Percentiles rank a stretch among this genome's conserved stretches.
phyloP scores from a whole-genome alignment of 2,797 vertebrate species.

The Myiotriccus ornatus region DNA sequence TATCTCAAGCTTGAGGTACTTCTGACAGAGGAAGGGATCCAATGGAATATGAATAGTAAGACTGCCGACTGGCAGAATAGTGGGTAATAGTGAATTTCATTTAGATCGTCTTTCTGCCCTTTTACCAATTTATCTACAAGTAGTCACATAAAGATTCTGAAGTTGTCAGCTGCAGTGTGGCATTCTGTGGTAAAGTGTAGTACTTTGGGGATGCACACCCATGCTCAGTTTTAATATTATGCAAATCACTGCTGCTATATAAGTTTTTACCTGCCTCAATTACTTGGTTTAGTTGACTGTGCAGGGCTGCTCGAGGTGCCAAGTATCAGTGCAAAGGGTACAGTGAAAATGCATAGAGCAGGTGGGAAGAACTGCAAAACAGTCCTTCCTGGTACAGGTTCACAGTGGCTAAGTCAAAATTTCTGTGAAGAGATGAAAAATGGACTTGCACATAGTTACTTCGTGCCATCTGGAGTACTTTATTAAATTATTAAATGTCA shows the following conservation, averaged over 20 bases:
- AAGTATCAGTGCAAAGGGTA: neutral
- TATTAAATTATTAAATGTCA: constrained; percentile 59
- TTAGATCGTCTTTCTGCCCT: neutral
- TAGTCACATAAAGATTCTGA: neutral
- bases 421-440: neutral
- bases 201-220: neutral
- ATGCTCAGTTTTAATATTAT: neutral
- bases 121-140: neutral
- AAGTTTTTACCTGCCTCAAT: neutral
- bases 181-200: neutral
- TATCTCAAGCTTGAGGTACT: neutral
- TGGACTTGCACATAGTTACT: neutral
- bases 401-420: neutral
- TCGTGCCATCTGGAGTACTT: neutral
- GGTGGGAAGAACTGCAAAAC: neutral
- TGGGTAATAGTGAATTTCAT: neutral
- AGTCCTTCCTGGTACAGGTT: neutral
- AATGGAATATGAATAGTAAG: neutral
- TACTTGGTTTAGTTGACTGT: neutral
- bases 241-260: neutral
- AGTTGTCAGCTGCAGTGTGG: neutral
- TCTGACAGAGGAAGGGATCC: neutral
- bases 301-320: neutral
- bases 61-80: neutral
- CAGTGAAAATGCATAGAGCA: neutral